These are phyloP conservation scores for Portunus trituberculatus DNA, from an alignment of 1,140 invertebrate species.

Conservation along the genomic window DNA sequence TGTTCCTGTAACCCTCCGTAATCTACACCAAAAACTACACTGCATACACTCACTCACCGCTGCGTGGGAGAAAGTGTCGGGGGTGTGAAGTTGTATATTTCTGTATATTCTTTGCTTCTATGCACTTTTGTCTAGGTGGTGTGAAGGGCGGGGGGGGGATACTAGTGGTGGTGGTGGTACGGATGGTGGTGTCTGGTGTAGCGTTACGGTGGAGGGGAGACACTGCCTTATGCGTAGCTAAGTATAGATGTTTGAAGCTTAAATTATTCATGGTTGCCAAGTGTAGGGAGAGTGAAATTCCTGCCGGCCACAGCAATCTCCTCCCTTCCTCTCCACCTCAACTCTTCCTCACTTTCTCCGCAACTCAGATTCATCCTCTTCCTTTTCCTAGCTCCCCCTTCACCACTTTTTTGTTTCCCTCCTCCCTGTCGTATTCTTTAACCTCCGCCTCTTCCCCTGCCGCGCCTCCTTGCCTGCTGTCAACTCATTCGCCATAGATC, in stretches of 20 bases:
- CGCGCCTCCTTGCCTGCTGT: background rate
- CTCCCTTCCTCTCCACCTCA: background rate
- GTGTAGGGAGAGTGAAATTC: background rate
- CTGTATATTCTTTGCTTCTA: too few relatives aligned
- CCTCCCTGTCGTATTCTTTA: background rate
- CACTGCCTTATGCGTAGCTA: background rate
- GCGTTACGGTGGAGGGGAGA: background rate
- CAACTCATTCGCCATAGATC: constrained; percentile 11
- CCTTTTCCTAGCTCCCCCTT: constrained; percentile 10
- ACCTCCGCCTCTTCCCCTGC: background rate
- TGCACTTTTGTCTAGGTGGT: too few relatives aligned
- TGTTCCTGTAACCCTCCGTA: background rate
- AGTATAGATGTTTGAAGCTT: background rate
- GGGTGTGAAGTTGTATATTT: too few relatives aligned
- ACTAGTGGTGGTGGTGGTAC: background rate
- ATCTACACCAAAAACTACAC: background rate
- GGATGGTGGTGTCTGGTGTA: background rate
- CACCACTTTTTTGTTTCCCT: background rate
- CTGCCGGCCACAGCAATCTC: background rate
- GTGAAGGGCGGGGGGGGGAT: background rate
- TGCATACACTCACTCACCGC: background rate
- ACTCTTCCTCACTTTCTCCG: background rate
- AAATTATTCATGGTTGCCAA: constrained; percentile 23
- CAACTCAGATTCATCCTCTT: background rate
- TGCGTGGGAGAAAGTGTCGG: background rate